Base-by-base conservation (phyloP, 1,140 invertebrate genomes). In the Penaeus indicus region DNA sequence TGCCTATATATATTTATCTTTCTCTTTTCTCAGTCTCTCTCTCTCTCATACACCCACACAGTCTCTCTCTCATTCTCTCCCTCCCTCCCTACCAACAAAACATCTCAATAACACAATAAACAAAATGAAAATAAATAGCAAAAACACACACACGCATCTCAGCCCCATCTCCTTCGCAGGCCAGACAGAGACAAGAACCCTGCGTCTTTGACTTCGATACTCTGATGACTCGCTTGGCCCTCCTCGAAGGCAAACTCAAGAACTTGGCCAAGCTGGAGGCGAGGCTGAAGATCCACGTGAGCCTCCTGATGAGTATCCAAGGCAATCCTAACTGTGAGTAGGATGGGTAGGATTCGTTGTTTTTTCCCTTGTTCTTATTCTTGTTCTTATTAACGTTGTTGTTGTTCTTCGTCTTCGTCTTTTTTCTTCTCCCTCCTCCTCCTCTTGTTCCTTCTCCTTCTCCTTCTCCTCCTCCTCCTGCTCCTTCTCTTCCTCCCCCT, bases 281-380 rank as follows among this genome's bases (percentile, higher is more conserved):
- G 22, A 64, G 85, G 63, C 38, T 86, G 27, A 86, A 86, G 63
- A 69, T 86, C 38, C 63, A 79, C 85, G 47, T 78, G 13, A 25
- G 22, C 2, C 77, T 86, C 11, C 62, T 86, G 0, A 42, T 54
- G 21, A 69, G 38, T 16, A 81, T 86, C 16, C 32, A 69, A 21
- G 27, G 22, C 13, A 80, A 67, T 38, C 38, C 61, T 0, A 81
- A 69, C 32, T 86, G 85, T 86, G 75, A 86, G 85, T 86, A 10
- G 54, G 54, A 54, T 10, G 0, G 1, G 27, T 42, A n/a, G 19
- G n/a, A 10, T 78, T 19, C 32, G 27, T 78, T 78, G 27, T 78
- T 19, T 47, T 19, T 78, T 38, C 3, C 19, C 47, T 38, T 78
- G n/a, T 78, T 32, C 2, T 19, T 78, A 22, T 78, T 1, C 47